phyloP scores from a whole-genome alignment of 2,888 invertebrate genomes.

The Meliscaeva auricollis region DNA sequence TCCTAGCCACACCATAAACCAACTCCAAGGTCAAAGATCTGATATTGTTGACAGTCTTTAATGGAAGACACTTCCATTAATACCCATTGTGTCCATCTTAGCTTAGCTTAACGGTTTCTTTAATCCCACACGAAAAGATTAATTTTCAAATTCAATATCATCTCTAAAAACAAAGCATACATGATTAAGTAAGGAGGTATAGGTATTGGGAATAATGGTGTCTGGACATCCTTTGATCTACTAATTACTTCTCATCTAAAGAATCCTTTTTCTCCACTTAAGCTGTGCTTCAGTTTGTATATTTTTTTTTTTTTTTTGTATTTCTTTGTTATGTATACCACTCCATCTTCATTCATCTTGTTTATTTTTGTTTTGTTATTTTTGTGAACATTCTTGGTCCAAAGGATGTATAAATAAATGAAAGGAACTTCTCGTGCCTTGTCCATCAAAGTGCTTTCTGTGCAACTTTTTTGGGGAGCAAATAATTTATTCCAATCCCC shows the following conservation, averaged over 20 bases:
- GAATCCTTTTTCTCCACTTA: conserved; percentile 65
- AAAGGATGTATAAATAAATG: conserved; percentile 69
- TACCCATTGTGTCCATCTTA: conserved; percentile 10
- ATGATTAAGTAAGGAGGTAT: conserved; percentile 4
- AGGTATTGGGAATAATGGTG: background rate
- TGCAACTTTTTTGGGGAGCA: conserved; percentile 36
- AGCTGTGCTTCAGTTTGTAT: conserved; percentile 19
- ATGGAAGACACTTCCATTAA: conserved; percentile 12
- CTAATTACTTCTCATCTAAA: conserved; percentile 70
- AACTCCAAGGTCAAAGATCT: conserved; percentile 3
- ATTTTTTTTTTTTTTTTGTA: background rate
- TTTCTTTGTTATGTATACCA: background rate
- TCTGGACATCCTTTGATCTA: conserved; percentile 50
- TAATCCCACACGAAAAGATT: conserved; percentile 16
- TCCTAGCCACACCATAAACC: background rate
- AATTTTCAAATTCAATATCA: conserved; percentile 31
- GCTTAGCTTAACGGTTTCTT: conserved; percentile 6
- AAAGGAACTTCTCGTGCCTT: conserved; percentile 33
- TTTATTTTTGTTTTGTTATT: conserved; percentile 15
- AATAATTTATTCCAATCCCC: conserved; percentile 69
- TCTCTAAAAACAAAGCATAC: conserved; percentile 9
- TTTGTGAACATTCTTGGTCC: conserved; percentile 60
- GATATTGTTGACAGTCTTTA: conserved; percentile 22
- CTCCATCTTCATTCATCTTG: conserved; percentile 73
- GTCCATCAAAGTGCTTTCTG: conserved; percentile 56